Percentiles rank a stretch among this genome's conserved stretches.
Conservation (phyloP, 2,888 invertebrate species). For the Orgyia antiqua region DNA sequence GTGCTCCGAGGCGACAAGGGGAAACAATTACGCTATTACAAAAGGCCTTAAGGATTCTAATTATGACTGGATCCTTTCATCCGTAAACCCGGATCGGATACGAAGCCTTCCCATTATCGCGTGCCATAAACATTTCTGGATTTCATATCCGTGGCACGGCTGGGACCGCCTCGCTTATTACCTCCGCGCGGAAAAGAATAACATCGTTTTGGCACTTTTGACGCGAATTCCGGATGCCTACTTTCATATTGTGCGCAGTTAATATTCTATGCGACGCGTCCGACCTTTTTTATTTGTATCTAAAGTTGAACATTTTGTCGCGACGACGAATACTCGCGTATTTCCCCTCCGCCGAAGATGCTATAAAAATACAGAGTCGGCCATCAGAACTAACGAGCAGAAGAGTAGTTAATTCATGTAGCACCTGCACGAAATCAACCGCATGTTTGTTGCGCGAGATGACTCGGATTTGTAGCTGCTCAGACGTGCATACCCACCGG, state of each 20-base stretch:
- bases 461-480: no score
- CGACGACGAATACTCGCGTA: slow-evolving; percentile 66
- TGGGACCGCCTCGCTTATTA: slow-evolving; percentile 67
- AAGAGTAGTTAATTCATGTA: slow-evolving; percentile 39
- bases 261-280: slow-evolving; percentile 74
- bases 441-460: slow-evolving; percentile 5
- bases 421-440: slow-evolving; percentile 39
- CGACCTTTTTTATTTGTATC: slow-evolving; percentile 79
- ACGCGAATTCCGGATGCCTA: slow-evolving; percentile 73
- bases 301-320: slow-evolving; percentile 78
- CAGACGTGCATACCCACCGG: no score
- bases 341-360: slow-evolving; percentile 58
- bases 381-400: slow-evolving; percentile 56
- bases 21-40: slow-evolving; percentile 68
- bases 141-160: slow-evolving; percentile 73
- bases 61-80: slow-evolving; percentile 62
- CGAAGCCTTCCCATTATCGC: slow-evolving; percentile 64
- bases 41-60: slow-evolving; percentile 69
- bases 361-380: slow-evolving; percentile 66
- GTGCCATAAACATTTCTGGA: slow-evolving; percentile 72
- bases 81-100: slow-evolving; percentile 66
- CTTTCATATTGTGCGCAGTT: slow-evolving; percentile 76
- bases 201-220: slow-evolving; percentile 76
- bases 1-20: slow-evolving; percentile 59
- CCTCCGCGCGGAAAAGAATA: slow-evolving; percentile 74